phyloP scores from a whole-genome alignment of 2,113 vertebrate genomes.

The Aix galericulata region DNA sequence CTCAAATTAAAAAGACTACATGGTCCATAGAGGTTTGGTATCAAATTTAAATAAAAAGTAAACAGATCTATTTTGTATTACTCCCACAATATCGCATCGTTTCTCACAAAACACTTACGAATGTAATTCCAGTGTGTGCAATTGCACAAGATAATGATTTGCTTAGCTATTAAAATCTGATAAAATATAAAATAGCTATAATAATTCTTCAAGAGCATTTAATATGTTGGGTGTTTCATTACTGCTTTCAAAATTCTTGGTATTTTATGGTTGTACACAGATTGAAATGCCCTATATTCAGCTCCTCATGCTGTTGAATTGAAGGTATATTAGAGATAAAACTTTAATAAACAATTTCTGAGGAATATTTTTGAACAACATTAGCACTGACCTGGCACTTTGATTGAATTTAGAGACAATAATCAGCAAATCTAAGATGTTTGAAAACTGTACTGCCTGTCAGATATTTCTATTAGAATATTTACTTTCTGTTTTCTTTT shows the following conservation, averaged over 20 bases:
- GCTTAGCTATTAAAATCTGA: conserved; percentile 2
- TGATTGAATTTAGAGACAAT: background rate
- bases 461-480: background rate
- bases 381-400: background rate
- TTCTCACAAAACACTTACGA: conserved; percentile 55
- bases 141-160: background rate
- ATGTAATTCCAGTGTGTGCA: background rate
- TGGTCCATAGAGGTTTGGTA: background rate
- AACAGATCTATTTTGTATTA: background rate
- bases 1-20: background rate
- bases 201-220: conserved; percentile 60
- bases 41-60: conserved; percentile 57
- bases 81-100: background rate
- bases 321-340: conserved; percentile 41
- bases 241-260: conserved; percentile 57
- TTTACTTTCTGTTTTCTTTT: background rate
- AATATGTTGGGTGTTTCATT: conserved; percentile 49
- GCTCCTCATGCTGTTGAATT: conserved; percentile 1
- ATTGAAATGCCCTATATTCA: conserved; percentile 28
- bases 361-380: background rate
- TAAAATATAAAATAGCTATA: conserved; percentile 35
- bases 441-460: background rate
- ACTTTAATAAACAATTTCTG: conserved; percentile 48
- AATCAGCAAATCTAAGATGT: background rate
- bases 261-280: conserved; percentile 45